A percentile compares a stretch with the other conserved stretches of the same genome.
Evolutionary conservation across 1,140 invertebrate genomes (phyloP).

Genomic region (Dinoponera quadriceps): DNA sequence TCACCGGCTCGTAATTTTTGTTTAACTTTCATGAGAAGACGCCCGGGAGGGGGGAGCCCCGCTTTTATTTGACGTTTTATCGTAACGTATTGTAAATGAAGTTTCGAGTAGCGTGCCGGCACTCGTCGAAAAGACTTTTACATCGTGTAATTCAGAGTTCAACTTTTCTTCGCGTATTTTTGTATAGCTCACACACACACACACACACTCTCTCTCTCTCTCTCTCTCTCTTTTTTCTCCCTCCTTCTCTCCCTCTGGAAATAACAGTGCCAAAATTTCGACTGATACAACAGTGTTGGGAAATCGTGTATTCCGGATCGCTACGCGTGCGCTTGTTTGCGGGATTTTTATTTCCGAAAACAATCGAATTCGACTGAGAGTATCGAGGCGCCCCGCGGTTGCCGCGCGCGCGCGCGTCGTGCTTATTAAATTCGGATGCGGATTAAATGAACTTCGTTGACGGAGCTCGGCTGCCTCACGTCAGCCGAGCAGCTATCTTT

Average conservation of each 20-base stretch:
- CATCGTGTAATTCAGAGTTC: too few relatives aligned
- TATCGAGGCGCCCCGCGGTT: neutral
- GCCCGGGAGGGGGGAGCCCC: too few relatives aligned
- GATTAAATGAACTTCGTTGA: conserved; percentile 51
- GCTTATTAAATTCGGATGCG: conserved; percentile 49
- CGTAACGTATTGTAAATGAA: neutral
- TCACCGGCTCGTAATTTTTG: conserved; percentile 25
- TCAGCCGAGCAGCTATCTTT: conserved; percentile 59
- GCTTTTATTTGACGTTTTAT: neutral
- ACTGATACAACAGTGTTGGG: neutral
- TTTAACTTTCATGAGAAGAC: conserved; percentile 4
- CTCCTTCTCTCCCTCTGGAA: too few relatives aligned
- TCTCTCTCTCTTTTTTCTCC: too few relatives aligned
- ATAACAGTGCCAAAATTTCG: neutral
- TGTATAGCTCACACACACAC: too few relatives aligned
- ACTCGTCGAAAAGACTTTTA: neutral
- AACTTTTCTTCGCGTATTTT: too few relatives aligned
- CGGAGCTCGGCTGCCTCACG: conserved; percentile 10
- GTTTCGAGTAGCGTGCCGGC: neutral
- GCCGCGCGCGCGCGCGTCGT: neutral
- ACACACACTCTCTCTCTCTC: too few relatives aligned
- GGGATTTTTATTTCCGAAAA: neutral
- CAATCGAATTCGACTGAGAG: neutral
- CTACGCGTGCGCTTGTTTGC: too few relatives aligned
- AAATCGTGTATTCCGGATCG: neutral